These are phyloP conservation scores for Sinhomidia bicolor DNA, from an alignment of 2,888 invertebrate species.

Conservation along the genomic window DNA sequence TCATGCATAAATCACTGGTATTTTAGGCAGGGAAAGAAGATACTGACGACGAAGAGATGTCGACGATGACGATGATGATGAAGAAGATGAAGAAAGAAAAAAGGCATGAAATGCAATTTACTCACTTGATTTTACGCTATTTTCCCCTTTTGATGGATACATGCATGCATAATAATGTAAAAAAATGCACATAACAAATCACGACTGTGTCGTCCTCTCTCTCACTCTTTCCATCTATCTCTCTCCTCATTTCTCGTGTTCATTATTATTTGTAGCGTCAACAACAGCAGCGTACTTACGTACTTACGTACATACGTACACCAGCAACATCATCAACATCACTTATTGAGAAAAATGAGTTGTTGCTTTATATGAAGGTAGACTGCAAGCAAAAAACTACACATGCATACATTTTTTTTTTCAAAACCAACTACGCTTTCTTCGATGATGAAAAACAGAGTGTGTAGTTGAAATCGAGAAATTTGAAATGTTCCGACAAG, in stretches of 20 bases:
- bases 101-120: conserved; percentile 73
- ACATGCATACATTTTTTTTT: too few species aligned
- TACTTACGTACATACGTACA: too few species aligned
- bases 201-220: conserved; percentile 43
- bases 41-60: too few species aligned
- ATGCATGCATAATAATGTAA: conserved; percentile 40
- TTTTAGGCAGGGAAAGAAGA: neutral
- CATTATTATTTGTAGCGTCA: conserved; percentile 32
- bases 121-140: conserved; percentile 72
- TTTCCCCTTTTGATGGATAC: conserved; percentile 47
- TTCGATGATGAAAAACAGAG: too few species aligned
- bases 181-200: conserved; percentile 59
- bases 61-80: conserved; percentile 10
- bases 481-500: neutral
- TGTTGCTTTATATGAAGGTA: neutral
- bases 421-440: too few species aligned
- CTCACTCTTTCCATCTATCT: neutral
- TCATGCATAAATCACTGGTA: conserved; percentile 67
- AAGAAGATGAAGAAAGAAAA: neutral
- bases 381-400: neutral
- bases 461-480: too few species aligned
- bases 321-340: neutral
- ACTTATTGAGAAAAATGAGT: conserved; percentile 22
- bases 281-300: too few species aligned
- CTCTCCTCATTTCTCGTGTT: conserved; percentile 1